Conservation (phyloP, 2,888 invertebrate species). For the Xiphydria camelus region DNA sequence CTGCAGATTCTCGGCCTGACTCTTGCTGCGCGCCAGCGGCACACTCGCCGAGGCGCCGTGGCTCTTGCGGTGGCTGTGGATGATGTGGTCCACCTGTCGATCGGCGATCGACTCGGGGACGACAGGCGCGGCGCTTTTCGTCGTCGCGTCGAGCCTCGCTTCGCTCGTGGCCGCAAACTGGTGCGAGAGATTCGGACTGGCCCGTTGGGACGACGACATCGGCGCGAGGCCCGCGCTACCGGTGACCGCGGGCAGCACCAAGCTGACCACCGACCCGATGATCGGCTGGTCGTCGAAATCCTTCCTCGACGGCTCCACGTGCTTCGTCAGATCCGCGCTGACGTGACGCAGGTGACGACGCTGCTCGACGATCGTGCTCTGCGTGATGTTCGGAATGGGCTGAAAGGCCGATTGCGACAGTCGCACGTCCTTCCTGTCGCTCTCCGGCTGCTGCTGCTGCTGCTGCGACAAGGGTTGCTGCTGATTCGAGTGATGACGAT, state of each 20-base stretch:
- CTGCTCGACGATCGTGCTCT: slow-evolving; percentile 54
- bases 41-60: slow-evolving; percentile 38
- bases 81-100: slow-evolving; percentile 53
- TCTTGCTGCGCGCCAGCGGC: slow-evolving; percentile 46
- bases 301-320: slow-evolving; percentile 51
- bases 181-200: slow-evolving; percentile 50
- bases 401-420: slow-evolving; percentile 50
- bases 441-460: slow-evolving; percentile 37
- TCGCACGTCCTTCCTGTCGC: slow-evolving; percentile 46
- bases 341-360: slow-evolving; percentile 53
- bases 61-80: slow-evolving; percentile 52
- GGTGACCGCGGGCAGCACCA: slow-evolving; percentile 41
- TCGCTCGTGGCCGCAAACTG: slow-evolving; percentile 51
- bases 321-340: slow-evolving; percentile 53
- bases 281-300: slow-evolving; percentile 54
- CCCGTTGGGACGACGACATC: slow-evolving; percentile 40
- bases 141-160: slow-evolving; percentile 45
- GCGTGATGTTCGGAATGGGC: slow-evolving; percentile 52
- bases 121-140: slow-evolving; percentile 44
- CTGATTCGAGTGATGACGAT: slow-evolving; percentile 34
- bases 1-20: slow-evolving; percentile 44
- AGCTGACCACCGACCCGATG: slow-evolving; percentile 50
- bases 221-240: not conserved
- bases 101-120: slow-evolving; percentile 46
- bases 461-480: slow-evolving; percentile 29